Base-by-base conservation (phyloP, 2,888 invertebrate genomes). In the Hybos culiciformis region DNA sequence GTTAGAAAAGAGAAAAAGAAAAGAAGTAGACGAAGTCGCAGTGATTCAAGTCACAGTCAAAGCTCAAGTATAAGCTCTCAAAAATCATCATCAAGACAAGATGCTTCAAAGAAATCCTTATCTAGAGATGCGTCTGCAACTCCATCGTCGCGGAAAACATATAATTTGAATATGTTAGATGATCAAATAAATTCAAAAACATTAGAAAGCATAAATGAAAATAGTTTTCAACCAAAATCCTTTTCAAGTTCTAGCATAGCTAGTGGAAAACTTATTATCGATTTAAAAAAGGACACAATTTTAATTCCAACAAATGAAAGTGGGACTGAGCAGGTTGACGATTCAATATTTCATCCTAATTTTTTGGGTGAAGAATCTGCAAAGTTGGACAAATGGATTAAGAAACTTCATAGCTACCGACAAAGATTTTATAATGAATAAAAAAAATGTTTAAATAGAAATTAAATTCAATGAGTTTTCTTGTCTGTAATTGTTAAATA, bases 331-430 rank as follows among this genome's bases (percentile, higher is more conserved):
- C 63, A 68, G 4, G 71, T 71, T 54, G 72, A 71, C 40, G 77
- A 80, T 51, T 72, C 74, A 40, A 72, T 80, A 50, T 77, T 80
- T 54, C 74, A 80, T 63, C 74, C 77, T 55, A 73, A 73, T 64
- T 75, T 80, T 57, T 70, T 80, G 55, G 71, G 76, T 39, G 76
- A 75, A 61, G 77, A 78, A 58, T 78, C 77, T 50, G 71, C 73
- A 41, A 70, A 79, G 45, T 74, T 75, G 55, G 83, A 84, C 49
- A 80, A 78, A 68, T 84, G 84, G 84, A 73, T 82, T 23, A 80
- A 77, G 54, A 79, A 79, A 55, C 63, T 79, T 3, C 78, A 72
- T 54, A 71, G 71, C 36, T 73, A 74, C 49, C 71, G 80, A 42
- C 78, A 78, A 51, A 79, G 76, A 60, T 74, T 75, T 58, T 61